These are phyloP conservation scores for Eupithecia dodoneata DNA, from an alignment of 2,888 invertebrate genomes.

Conservation along the genomic window DNA sequence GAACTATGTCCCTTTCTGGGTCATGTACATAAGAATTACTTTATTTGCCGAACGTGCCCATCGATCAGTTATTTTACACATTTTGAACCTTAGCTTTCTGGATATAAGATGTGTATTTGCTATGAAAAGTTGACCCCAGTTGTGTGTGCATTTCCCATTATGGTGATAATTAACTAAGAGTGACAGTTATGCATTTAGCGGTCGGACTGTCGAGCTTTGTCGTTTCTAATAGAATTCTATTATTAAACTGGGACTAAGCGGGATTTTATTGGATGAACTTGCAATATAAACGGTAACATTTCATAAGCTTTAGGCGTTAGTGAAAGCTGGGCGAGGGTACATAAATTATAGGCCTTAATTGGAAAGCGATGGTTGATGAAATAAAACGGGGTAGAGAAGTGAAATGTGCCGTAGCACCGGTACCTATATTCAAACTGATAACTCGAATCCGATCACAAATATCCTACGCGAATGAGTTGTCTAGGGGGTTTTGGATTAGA, in stretches of 20 bases:
- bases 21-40: conserved; percentile 33
- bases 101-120: conserved; percentile 24
- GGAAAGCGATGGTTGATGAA: conserved; percentile 7
- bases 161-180: conserved; percentile 57
- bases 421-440: background rate
- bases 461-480: background rate
- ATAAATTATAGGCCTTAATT: conserved; percentile 19
- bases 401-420: background rate
- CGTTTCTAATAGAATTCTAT: conserved; percentile 53
- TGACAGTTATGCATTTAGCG: conserved; percentile 53
- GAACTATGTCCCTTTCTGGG: conserved; percentile 30
- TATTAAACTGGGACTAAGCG: conserved; percentile 36
- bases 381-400: conserved; percentile 1
- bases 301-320: conserved; percentile 4
- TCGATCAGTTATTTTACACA: conserved; percentile 22
- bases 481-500: background rate
- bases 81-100: conserved; percentile 18
- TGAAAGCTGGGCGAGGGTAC: conserved; percentile 15
- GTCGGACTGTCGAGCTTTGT: conserved; percentile 45
- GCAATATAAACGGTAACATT: conserved; percentile 5
- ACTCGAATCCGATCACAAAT: background rate
- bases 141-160: conserved; percentile 46
- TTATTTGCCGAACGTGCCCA: conserved; percentile 40
- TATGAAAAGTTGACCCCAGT: conserved; percentile 19
- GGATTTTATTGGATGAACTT: conserved; percentile 25